Conservation (phyloP, 2,113 vertebrate genomes). For the Menidia beryllina region DNA sequence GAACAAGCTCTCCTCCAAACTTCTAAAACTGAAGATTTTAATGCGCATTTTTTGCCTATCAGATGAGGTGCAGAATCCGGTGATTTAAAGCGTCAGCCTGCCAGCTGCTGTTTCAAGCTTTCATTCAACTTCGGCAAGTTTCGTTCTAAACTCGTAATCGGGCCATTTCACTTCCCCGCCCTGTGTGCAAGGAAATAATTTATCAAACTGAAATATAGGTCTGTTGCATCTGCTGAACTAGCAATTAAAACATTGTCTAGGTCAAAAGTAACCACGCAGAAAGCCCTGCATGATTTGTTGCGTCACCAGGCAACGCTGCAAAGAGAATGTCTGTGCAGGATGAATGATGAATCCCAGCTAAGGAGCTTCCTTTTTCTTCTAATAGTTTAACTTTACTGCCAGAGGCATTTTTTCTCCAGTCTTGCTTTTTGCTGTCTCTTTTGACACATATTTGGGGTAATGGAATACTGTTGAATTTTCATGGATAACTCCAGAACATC, state of each 20-base stretch:
- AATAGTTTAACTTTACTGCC: background rate
- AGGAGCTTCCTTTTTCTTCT: background rate
- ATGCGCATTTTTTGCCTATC: slow-evolving; percentile 15
- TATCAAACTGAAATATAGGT: background rate
- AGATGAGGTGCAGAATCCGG: slow-evolving; percentile 32
- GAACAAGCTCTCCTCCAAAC: slow-evolving; percentile 60
- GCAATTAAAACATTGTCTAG: background rate
- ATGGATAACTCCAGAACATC: background rate
- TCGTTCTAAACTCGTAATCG: slow-evolving; percentile 18
- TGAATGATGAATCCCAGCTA: background rate
- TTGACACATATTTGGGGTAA: too few species aligned
- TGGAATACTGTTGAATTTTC: too few species aligned
- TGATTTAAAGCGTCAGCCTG: background rate
- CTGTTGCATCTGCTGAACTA: background rate
- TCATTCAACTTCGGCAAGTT: slow-evolving; percentile 15
- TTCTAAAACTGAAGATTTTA: slow-evolving; percentile 31
- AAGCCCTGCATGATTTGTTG: too few species aligned
- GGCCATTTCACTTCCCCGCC: background rate
- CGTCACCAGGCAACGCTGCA: background rate
- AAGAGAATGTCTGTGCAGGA: background rate
- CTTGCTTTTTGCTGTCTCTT: too few species aligned
- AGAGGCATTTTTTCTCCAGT: background rate
- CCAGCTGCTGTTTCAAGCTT: slow-evolving; percentile 12
- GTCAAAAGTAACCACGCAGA: too few species aligned
- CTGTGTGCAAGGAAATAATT: background rate